Evolutionary conservation across 1,140 invertebrate genomes (phyloP).

Genomic region (Ips typographus): DNA sequence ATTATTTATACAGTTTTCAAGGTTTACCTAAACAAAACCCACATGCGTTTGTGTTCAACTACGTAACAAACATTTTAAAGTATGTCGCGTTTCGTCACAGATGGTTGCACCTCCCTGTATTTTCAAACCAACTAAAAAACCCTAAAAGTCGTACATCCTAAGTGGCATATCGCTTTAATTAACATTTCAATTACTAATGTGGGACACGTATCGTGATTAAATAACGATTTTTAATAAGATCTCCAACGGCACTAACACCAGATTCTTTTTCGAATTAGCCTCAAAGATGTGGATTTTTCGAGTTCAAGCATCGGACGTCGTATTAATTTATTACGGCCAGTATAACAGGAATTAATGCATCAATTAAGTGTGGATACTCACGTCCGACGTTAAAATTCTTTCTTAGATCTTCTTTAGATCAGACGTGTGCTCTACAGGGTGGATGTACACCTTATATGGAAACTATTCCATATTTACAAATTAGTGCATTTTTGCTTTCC

Average conservation of each 20-base stretch:
- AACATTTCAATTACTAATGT: constrained; percentile 1
- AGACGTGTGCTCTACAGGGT: no score
- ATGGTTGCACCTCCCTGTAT: not conserved
- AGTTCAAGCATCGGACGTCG: not conserved
- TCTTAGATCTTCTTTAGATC: not conserved
- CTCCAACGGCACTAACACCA: not conserved
- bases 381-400: not conserved
- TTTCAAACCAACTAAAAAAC: no score
- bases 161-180: not conserved
- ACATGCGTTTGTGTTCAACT: not conserved
- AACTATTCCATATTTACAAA: no score
- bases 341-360: constrained; percentile 1
- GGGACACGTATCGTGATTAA: not conserved
- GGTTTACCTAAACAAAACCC: constrained; percentile 4
- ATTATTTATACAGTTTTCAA: constrained; percentile 4
- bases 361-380: not conserved
- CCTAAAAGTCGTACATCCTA: not conserved
- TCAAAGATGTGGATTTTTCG: not conserved
- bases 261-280: not conserved
- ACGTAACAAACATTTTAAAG: not conserved
- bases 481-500: no score
- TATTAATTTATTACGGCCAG: not conserved
- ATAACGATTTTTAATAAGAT: constrained; percentile 2
- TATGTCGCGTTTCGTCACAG: not conserved
- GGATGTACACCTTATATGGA: no score